Percentiles rank a stretch among this genome's conserved stretches.
Evolutionary conservation across 2,113 vertebrate species (phyloP).

Genomic region (Mesembrinibis cayennensis): DNA sequence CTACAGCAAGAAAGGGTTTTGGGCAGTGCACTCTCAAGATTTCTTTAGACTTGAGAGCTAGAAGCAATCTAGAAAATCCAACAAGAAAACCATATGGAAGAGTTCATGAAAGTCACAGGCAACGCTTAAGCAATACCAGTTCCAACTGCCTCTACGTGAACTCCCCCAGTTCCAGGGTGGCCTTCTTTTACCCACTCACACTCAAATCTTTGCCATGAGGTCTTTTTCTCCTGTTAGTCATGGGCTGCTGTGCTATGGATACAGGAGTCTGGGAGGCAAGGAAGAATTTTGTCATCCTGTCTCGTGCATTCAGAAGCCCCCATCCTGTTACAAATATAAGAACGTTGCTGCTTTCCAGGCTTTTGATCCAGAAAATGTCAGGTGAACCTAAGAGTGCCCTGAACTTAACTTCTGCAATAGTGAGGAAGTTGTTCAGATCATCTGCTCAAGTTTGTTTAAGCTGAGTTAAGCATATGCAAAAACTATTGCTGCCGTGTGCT

Average conservation of each 20-base stretch:
- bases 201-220: not conserved
- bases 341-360: not conserved
- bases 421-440: not conserved
- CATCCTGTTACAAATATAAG: not conserved
- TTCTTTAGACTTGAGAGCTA: not conserved
- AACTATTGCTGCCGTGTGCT: not conserved
- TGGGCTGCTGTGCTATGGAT: not conserved
- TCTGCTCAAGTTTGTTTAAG: not conserved
- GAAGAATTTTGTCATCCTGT: accelerated
- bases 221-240: not conserved
- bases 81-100: not conserved
- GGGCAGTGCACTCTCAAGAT: not conserved
- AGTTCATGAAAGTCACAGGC: not conserved
- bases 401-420: not conserved
- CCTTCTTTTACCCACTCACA: not conserved
- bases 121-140: not conserved
- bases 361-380: not conserved
- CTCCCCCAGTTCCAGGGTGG: not conserved
- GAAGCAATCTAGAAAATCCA: not conserved
- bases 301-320: not conserved
- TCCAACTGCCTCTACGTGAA: accelerated
- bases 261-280: not conserved
- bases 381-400: not conserved
- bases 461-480: not conserved
- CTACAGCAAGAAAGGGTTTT: not conserved